Conservation (phyloP, 2,797 vertebrate species). For the Epinephelus awoara region DNA sequence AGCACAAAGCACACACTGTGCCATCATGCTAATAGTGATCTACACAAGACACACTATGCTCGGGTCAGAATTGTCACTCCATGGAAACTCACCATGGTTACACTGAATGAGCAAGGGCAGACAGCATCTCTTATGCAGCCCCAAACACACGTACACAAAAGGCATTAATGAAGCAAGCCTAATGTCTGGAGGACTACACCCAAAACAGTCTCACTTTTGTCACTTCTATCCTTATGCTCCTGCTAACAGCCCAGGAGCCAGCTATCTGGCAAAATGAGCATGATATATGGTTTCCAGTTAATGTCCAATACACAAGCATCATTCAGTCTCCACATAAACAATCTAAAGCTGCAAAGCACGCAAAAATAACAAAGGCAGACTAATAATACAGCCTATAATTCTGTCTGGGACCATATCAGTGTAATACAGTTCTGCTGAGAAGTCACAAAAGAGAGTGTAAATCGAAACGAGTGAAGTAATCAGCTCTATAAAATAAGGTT, state of each 20-base stretch:
- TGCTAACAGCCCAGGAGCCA: neutral
- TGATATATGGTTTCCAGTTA: neutral
- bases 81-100: constrained; percentile 78
- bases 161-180: constrained; percentile 23
- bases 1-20: constrained; percentile 78
- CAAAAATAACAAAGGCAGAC: neutral
- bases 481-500: neutral
- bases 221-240: neutral
- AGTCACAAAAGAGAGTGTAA: constrained; percentile 2
- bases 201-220: constrained; percentile 6
- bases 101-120: constrained; percentile 50
- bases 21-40: constrained; percentile 67
- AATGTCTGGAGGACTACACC: constrained; percentile 34
- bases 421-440: neutral
- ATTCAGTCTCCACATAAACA: constrained; percentile 6
- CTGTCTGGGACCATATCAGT: neutral
- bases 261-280: neutral
- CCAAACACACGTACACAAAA: constrained; percentile 15
- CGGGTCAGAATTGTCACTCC: constrained; percentile 63
- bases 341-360: constrained; percentile 16
- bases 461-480: neutral
- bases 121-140: constrained; percentile 31
- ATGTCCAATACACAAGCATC: constrained; percentile 4
- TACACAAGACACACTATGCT: constrained; percentile 60
- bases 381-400: neutral